Percentiles rank a stretch among this genome's conserved stretches.
Evolutionary conservation across 2,888 invertebrate species (phyloP).

Genomic region (Dryadula phaetusa): DNA sequence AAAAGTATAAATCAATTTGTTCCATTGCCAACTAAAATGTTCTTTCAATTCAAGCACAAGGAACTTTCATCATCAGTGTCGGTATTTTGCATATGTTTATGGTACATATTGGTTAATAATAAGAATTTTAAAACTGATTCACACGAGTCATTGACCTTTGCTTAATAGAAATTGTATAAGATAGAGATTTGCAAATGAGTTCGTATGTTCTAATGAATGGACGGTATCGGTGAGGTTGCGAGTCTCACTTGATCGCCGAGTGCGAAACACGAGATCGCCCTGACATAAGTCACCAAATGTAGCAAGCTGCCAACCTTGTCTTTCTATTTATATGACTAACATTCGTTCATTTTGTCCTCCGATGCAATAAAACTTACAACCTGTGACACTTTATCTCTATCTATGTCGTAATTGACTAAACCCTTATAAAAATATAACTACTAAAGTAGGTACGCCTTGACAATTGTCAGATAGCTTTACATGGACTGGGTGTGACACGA

Average conservation of each 20-base stretch:
- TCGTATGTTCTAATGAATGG: conserved; percentile 62
- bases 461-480: conserved; percentile 50
- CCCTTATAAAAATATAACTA: conserved; percentile 46
- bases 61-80: conserved; percentile 7
- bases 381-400: conserved; percentile 55
- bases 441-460: conserved; percentile 45
- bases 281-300: conserved; percentile 81
- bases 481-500: conserved; percentile 40
- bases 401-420: conserved; percentile 48
- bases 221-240: conserved; percentile 56
- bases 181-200: conserved; percentile 54
- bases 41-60: background rate
- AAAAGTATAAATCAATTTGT: conserved; percentile 7
- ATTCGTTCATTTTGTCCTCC: conserved; percentile 53
- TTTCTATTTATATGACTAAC: conserved; percentile 71
- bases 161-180: conserved; percentile 23
- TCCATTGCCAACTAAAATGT: conserved; percentile 9
- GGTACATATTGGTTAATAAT: conserved; percentile 12
- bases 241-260: conserved; percentile 50
- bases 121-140: conserved; percentile 30
- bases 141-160: conserved; percentile 32
- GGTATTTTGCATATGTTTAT: conserved; percentile 3
- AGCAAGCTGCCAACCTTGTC: conserved; percentile 78
- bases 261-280: conserved; percentile 69
- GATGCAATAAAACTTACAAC: conserved; percentile 57